Conservation (phyloP, 2,797 vertebrate species). For the Hylomyscus alleni region DNA sequence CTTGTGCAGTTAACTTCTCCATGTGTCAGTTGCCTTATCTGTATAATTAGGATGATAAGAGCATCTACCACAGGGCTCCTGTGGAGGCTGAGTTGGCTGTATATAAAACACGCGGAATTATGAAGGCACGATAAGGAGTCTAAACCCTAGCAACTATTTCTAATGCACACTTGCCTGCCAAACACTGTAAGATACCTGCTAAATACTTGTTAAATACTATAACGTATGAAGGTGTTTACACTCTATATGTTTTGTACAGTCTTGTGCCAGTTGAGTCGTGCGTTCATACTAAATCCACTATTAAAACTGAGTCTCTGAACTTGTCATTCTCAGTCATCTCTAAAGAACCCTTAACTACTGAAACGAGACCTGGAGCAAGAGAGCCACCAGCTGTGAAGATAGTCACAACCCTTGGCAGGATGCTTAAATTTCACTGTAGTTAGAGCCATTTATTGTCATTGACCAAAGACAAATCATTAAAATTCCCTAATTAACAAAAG, state of each 20-base stretch:
- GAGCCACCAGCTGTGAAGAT: not conserved
- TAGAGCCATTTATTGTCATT: not conserved
- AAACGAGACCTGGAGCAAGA: not conserved
- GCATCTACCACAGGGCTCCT: not conserved
- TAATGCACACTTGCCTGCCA: not conserved
- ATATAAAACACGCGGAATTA: not conserved
- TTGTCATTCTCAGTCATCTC: not conserved
- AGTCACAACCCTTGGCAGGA: not conserved
- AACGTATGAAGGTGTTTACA: slow-evolving; percentile 13
- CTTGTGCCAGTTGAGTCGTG: slow-evolving; percentile 28
- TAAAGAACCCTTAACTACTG: not conserved
- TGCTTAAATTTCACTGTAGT: not conserved
- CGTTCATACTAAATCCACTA: not conserved
- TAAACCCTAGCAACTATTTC: not conserved
- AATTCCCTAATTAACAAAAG: slow-evolving; percentile 19
- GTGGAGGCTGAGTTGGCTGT: not conserved
- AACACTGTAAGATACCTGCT: too few relatives aligned
- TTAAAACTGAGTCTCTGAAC: not conserved
- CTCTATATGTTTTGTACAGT: not conserved
- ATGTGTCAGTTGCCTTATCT: not conserved
- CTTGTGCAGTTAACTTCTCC: not conserved
- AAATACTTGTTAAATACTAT: not conserved
- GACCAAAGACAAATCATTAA: slow-evolving; percentile 21
- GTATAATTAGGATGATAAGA: not conserved
- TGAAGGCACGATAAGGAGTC: not conserved